Evolutionary conservation across 2,113 vertebrate genomes (phyloP).

Genomic region (Prunella himalayana): DNA sequence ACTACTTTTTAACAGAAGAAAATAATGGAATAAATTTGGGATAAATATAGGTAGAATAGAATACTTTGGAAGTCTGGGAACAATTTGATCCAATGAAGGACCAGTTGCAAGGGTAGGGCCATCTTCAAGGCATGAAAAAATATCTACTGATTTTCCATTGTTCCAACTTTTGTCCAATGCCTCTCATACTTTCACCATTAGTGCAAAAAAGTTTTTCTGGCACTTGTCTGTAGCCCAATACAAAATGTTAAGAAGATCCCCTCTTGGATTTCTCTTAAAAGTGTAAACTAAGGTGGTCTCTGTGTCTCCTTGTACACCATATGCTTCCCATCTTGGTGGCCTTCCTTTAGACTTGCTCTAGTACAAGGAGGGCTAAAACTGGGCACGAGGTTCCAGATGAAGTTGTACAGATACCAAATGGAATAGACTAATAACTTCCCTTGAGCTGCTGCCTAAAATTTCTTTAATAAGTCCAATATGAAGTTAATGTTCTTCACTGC

Average conservation of each 20-base stretch:
- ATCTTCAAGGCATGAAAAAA: background rate
- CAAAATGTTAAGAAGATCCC: background rate
- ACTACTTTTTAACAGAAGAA: background rate
- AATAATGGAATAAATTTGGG: background rate
- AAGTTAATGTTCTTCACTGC: background rate
- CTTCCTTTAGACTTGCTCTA: background rate
- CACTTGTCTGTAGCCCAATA: background rate
- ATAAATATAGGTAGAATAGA: background rate
- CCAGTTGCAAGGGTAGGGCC: background rate
- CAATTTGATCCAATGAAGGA: background rate
- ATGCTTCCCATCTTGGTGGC: accelerated
- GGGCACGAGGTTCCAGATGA: background rate
- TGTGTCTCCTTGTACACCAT: background rate
- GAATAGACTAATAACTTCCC: background rate
- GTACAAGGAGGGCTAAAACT: background rate
- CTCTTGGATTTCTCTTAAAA: background rate
- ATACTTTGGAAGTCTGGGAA: background rate
- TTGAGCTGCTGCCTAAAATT: background rate
- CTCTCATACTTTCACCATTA: background rate
- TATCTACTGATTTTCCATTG: background rate
- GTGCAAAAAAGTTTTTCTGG: background rate
- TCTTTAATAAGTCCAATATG: background rate
- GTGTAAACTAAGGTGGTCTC: background rate
- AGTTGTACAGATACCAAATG: background rate
- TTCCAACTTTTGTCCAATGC: background rate